Evolutionary conservation across 2,888 invertebrate species (phyloP).

Genomic region (Pyrgus malvae): DNA sequence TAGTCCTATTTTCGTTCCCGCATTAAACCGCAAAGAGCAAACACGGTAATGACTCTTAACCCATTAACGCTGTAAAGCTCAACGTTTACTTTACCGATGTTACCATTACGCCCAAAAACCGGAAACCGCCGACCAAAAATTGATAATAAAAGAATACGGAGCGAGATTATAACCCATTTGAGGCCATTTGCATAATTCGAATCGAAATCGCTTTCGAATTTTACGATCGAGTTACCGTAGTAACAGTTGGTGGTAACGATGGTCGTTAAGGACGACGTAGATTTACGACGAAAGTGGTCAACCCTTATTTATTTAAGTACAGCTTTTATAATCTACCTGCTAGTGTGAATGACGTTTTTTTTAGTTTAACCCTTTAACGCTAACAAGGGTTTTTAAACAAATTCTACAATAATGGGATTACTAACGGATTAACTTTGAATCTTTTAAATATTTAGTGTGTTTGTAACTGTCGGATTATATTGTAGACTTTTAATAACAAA

Average conservation of each 20-base stretch:
- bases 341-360: not conserved
- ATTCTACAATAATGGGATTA: not conserved
- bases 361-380: not conserved
- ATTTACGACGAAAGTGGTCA: slow-evolving; percentile 48
- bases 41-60: slow-evolving; percentile 13
- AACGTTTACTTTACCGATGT: not conserved
- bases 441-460: not conserved
- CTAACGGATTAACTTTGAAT: not conserved
- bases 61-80: slow-evolving; percentile 17
- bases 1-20: not conserved
- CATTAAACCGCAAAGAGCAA: slow-evolving; percentile 12
- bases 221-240: slow-evolving; percentile 38
- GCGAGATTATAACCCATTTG: slow-evolving; percentile 5
- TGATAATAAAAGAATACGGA: slow-evolving; percentile 19
- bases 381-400: not conserved
- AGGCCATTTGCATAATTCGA: slow-evolving; percentile 16
- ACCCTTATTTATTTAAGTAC: slow-evolving; percentile 59
- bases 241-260: slow-evolving; percentile 44
- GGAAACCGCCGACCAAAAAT: slow-evolving; percentile 20
- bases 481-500: not conserved
- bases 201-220: slow-evolving; percentile 15
- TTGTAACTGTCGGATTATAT: not conserved
- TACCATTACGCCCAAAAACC: slow-evolving; percentile 19
- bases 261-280: slow-evolving; percentile 50
- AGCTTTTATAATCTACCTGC: slow-evolving; percentile 48